These are phyloP conservation scores for Dasypus novemcinctus DNA, from an alignment of 2,113 vertebrate genomes.

Conservation along the genomic window DNA sequence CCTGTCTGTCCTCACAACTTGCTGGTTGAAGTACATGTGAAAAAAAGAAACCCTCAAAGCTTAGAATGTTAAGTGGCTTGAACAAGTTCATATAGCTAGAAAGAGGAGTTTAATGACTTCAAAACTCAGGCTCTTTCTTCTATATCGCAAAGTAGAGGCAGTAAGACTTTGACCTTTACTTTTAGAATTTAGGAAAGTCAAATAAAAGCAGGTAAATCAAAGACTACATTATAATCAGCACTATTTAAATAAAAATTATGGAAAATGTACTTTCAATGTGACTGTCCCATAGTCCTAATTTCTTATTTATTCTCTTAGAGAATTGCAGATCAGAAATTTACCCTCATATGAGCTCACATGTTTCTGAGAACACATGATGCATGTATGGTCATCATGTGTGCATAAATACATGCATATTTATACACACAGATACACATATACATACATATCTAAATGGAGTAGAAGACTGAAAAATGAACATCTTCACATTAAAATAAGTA, in stretches of 20 bases:
- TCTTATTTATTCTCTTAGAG: background rate
- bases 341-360: background rate
- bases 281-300: background rate
- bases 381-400: background rate
- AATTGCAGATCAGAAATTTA: background rate
- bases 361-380: background rate
- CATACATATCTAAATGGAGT: background rate
- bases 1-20: background rate
- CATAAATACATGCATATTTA: background rate
- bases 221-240: background rate
- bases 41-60: background rate
- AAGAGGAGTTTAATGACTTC: background rate
- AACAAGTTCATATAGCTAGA: background rate
- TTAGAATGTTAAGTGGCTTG: background rate
- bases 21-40: background rate
- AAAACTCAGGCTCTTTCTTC: background rate
- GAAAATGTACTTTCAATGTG: background rate
- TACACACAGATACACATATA: background rate
- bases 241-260: background rate
- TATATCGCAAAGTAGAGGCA: background rate
- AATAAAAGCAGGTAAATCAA: background rate
- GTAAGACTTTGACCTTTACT: background rate
- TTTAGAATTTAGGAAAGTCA: conserved; percentile 13
- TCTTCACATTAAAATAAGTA: conserved; percentile 37
- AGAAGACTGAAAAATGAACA: conserved; percentile 17